Evolutionary conservation across 2,113 vertebrate genomes (phyloP), one percentile per base, ranked within the genome.

Genomic region (Anhinga anhinga): DNA sequence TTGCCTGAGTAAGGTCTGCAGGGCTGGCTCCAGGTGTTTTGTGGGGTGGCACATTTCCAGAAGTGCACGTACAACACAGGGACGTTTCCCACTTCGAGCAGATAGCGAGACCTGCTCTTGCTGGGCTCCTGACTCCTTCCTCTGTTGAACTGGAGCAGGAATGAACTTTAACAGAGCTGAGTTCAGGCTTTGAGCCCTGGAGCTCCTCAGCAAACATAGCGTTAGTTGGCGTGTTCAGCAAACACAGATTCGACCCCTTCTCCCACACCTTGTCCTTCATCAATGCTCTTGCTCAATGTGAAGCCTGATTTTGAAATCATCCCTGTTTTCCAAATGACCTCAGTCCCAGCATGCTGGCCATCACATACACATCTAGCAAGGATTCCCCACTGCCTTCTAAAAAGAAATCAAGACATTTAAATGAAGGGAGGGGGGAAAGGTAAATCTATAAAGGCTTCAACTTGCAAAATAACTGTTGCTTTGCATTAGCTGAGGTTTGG

Each of bases 221-320:
- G 88, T 88, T 73, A 74, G 63, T 30, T 92, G 83, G 45, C 7
- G 0, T 29, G 40, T 65, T 91, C 84, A 65, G 40, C 58, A 93
- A 85, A 80, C 56, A 79, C 6, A 82, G 58, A 69, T 80, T 49
- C 2, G 0, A 76, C 40, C 36, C 40, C 40, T 91, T 93, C 70
- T 90, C 62, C 79, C 70, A 65, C 85, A 82, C 74, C 84, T 82
- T 94, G 73, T 82, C 73, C 74, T 87, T 93, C 65, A 47, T 69
- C 61, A 82, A 2, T 65, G 66, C 56, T 85, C 4, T 76, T 87
- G 56, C 87, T 72, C 85, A 65, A 90, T 44, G 25, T 14, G 7
- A 87, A 94, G 65, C 44, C n/a, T 90, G 83, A 55, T 94, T 94
- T 94, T 87, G 73, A 87, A 89, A 96, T 89, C 65, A 44, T 8